Evolutionary conservation across 2,113 vertebrate species (phyloP), one percentile per base, ranked within the genome.

Genomic region (Pseudorhombus dupliciocellatus): DNA sequence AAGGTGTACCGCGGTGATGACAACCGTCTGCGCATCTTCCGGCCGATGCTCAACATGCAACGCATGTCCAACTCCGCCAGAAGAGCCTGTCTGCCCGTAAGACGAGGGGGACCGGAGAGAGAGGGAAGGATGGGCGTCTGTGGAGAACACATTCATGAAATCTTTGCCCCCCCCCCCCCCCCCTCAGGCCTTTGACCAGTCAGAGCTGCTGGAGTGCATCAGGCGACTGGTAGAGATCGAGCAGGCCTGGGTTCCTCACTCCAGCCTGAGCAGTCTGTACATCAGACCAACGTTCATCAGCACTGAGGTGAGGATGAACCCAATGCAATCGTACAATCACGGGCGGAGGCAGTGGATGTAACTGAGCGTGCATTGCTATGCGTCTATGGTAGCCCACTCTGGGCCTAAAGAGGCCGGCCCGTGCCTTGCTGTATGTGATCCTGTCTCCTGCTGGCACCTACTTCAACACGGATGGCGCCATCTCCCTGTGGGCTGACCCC

Each of bases 401-500:
- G 65, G 79, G 80, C 9, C 0, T 88, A 1, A 85, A 74, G 74
- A 78, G 46, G 44, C 65, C 83, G 0, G 0, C 4, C 25, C 14
- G 9, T 2, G 83, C 80, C 25, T 52, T 88, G 75, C 77, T 88
- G 14, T 88, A 85, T 61, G 83, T 84, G 50, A 85, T 85, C 50
- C 14, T 87, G 42, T 37, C 60, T 62, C 70, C n/a, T 26, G 71
- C 20, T 20, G 70, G 74, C 14, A 15, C 63, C 7, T 85, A 85
- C 68, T 85, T 85, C 28, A 85, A 89, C 60, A 92, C 83, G 0
- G 93, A 91, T 34, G 81, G 93, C 60, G 91, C 93, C 0, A 85
- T 97, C 71, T 96, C 95, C 18, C 81, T 98, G 22, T 97, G 95
- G 96, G 96, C 97, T 0, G 93, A 97, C 79, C 93, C 95, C 0